Conservation (phyloP, 2,888 invertebrate species). For the Athetis lepigone region DNA sequence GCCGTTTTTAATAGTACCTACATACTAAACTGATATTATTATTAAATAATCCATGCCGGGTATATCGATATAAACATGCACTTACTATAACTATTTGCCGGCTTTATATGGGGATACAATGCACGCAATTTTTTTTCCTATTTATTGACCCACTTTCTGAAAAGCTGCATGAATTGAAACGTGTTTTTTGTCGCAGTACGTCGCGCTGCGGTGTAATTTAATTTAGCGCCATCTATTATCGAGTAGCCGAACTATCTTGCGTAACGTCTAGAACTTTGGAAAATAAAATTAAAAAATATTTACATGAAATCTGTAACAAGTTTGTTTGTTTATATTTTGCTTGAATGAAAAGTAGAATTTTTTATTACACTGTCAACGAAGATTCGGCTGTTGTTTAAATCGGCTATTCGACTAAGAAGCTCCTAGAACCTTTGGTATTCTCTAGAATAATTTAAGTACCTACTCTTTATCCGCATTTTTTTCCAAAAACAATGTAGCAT, state of each 20-base stretch:
- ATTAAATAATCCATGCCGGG: conserved; percentile 26
- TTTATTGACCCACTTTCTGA: conserved; percentile 38
- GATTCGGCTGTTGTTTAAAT: too few species aligned
- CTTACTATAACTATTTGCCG: conserved; percentile 2
- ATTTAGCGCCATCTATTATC: conserved; percentile 48
- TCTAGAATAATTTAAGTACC: too few species aligned
- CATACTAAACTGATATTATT: conserved; percentile 24
- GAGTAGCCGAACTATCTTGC: conserved; percentile 30
- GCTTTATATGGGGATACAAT: conserved; percentile 8
- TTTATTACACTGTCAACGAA: too few species aligned
- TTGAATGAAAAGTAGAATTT: too few species aligned
- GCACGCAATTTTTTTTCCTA: not conserved
- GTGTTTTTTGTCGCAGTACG: conserved; percentile 50
- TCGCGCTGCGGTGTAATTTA: conserved; percentile 11
- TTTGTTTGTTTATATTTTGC: too few species aligned
- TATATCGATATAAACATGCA: conserved; percentile 1
- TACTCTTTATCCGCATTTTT: too few species aligned
- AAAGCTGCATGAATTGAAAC: conserved; percentile 32
- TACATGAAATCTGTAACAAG: too few species aligned
- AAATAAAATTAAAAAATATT: not conserved
- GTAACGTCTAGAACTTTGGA: conserved; percentile 33
- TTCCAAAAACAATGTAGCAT: too few species aligned
- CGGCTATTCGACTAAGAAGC: too few species aligned
- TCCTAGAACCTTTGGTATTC: too few species aligned
- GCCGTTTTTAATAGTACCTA: conserved; percentile 27